A percentile compares a stretch with the other conserved stretches of the same genome.
These are phyloP conservation scores for Cardiocondyla obscurior DNA, from an alignment of 1,140 invertebrate species.

Conservation along the genomic window DNA sequence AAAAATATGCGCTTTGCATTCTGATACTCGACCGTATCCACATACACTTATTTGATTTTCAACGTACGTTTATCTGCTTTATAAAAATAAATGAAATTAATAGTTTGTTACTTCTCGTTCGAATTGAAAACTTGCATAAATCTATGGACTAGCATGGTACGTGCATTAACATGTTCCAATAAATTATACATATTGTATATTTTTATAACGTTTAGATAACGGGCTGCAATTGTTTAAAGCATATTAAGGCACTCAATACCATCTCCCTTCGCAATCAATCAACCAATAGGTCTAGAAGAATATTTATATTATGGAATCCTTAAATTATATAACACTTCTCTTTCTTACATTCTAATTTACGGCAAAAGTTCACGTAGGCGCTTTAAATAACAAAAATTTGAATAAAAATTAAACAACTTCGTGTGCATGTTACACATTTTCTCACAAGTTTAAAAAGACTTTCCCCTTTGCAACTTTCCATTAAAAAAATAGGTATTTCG, in stretches of 20 bases:
- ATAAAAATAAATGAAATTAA: background rate
- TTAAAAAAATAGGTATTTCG: slow-evolving; percentile 34
- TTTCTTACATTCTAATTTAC: background rate
- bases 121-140: slow-evolving; percentile 22
- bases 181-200: slow-evolving; percentile 42
- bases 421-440: background rate
- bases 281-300: background rate
- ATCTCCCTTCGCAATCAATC: background rate
- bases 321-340: background rate
- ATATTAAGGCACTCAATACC: slow-evolving; percentile 39
- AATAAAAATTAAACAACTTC: background rate
- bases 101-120: background rate
- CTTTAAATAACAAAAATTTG: background rate
- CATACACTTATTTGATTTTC: too few relatives aligned
- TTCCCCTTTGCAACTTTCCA: background rate
- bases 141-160: slow-evolving; percentile 1
- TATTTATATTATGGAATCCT: too few relatives aligned
- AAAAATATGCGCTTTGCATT: too few relatives aligned
- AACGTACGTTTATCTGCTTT: too few relatives aligned
- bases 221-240: slow-evolving; percentile 1
- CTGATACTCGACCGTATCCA: too few relatives aligned
- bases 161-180: background rate
- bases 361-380: background rate
- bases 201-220: slow-evolving; percentile 16
- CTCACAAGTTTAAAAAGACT: background rate